Evolutionary conservation across 1,140 invertebrate genomes (phyloP).

Genomic region (Rhyzopertha dominica): DNA sequence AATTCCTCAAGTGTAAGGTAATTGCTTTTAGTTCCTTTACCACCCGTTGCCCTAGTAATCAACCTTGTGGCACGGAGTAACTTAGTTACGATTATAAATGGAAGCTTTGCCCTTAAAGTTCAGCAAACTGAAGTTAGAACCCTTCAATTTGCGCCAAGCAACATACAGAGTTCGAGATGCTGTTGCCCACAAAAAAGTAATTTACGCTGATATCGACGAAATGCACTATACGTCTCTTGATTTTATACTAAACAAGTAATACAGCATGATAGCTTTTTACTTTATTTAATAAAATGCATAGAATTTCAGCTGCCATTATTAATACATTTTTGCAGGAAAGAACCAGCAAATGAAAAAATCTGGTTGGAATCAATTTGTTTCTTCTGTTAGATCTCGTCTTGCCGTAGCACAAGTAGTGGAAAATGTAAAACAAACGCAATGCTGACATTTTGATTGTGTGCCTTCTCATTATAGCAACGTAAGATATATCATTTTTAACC

Average conservation of each 20-base stretch:
- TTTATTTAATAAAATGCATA: neutral
- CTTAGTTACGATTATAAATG: too few relatives aligned
- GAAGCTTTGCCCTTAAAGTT: too few relatives aligned
- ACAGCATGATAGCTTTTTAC: neutral
- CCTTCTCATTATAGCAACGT: slow-evolving; percentile 63
- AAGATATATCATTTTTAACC: too few relatives aligned
- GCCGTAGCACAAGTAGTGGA: slow-evolving; percentile 68
- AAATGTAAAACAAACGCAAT: slow-evolving; percentile 57
- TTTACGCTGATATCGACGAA: neutral
- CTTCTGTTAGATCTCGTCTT: slow-evolving; percentile 56
- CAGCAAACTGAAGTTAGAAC: too few relatives aligned
- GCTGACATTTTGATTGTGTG: slow-evolving; percentile 68
- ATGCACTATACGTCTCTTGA: neutral
- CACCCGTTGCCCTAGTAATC: too few relatives aligned
- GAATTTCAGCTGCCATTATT: neutral
- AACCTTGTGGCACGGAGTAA: too few relatives aligned
- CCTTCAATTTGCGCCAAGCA: too few relatives aligned
- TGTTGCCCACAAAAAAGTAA: neutral
- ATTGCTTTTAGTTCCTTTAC: too few relatives aligned
- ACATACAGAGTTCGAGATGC: neutral
- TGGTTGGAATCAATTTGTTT: slow-evolving; percentile 54
- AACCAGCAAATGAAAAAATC: slow-evolving; percentile 37
- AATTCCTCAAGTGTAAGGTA: too few relatives aligned
- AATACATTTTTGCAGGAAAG: slow-evolving; percentile 18
- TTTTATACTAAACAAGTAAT: neutral